Evolutionary conservation across 1,140 invertebrate species (phyloP).

Genomic region (Sinonovacula constricta): DNA sequence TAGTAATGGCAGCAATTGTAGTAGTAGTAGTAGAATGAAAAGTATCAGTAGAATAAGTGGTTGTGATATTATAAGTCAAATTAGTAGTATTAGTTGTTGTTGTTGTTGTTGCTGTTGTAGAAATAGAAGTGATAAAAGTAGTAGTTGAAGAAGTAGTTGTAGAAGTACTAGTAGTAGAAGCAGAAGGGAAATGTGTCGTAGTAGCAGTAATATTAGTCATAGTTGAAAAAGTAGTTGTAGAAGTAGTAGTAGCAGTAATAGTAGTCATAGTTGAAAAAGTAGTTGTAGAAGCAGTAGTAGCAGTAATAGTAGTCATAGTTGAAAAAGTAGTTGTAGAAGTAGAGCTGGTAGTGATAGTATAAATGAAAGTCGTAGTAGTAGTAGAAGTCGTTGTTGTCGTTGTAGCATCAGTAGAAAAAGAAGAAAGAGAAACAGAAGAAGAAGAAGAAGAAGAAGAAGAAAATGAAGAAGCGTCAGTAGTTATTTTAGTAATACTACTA

Average conservation of each 20-base stretch:
- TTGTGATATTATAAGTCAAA: background rate
- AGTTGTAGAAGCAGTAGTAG: too few species aligned
- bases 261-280: too few species aligned
- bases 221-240: too few species aligned
- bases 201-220: conserved; percentile 4
- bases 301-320: too few species aligned
- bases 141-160: background rate
- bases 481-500: background rate
- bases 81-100: background rate
- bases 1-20: too few species aligned
- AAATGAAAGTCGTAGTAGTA: background rate
- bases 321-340: background rate
- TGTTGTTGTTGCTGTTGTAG: background rate
- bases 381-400: background rate
- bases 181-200: background rate
- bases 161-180: background rate
- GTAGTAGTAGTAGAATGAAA: background rate
- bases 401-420: background rate
- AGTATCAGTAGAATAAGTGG: background rate
- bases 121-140: background rate
- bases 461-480: background rate
- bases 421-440: background rate
- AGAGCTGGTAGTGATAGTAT: background rate
- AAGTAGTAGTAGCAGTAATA: conserved; percentile 4
- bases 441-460: background rate